Conservation (phyloP, 2,797 vertebrate genomes). For the Acrocephalus scirpaceus region DNA sequence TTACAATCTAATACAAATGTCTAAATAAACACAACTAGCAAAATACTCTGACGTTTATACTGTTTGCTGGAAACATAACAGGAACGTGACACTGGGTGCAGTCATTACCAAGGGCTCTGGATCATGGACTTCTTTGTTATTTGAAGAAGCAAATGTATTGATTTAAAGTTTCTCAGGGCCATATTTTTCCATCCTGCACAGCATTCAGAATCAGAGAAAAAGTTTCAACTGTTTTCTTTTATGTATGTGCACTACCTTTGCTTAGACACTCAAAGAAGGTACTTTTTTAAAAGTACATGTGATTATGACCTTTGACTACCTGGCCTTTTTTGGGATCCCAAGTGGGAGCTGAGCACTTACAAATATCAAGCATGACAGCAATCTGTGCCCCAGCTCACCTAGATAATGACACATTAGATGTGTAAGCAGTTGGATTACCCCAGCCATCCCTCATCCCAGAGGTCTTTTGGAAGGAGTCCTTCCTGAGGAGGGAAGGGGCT, state of each 20-base stretch:
- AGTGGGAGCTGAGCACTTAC: not conserved
- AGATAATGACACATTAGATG: not conserved
- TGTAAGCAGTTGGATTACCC: not conserved
- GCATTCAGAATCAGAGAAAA: not conserved
- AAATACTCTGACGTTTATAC: not conserved
- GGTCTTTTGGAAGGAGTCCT: not conserved
- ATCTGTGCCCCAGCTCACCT: not conserved
- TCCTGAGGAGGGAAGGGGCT: not conserved
- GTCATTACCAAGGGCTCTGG: not conserved
- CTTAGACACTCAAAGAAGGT: not conserved
- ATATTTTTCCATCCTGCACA: not conserved
- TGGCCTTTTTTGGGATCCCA: not conserved
- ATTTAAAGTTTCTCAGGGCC: not conserved
- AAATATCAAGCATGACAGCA: not conserved
- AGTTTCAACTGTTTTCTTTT: not conserved
- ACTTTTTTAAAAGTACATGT: not conserved
- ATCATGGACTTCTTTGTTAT: not conserved
- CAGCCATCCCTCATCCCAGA: accelerated
- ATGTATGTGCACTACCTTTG: not conserved
- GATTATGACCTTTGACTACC: not conserved
- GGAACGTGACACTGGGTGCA: accelerated
- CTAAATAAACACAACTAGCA: not conserved
- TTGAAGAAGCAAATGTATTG: not conserved
- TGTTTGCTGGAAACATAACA: not conserved
- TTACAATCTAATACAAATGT: not conserved